Evolutionary conservation across 2,113 vertebrate genomes (phyloP), one percentile per base, ranked within the genome.

Genomic region (Leptodactylus fuscus): DNA sequence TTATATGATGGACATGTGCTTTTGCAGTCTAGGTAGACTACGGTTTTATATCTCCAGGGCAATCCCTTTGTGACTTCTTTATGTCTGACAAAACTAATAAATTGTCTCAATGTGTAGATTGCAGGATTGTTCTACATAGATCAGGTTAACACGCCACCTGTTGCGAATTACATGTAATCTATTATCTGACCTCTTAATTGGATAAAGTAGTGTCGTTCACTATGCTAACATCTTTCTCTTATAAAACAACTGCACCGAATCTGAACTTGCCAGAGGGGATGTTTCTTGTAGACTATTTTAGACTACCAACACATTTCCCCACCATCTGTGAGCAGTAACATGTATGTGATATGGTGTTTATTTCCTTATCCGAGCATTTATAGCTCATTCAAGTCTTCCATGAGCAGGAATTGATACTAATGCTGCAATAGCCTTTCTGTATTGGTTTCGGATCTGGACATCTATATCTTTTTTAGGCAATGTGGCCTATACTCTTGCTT

Each of bases 161-260:
- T 75, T 76, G 62, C 67, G 49, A 46, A 84, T 84, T 84, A 77
- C 82, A 65, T 29, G 48, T 24, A 77, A 84, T 77, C 73, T 29
- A 77, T 84, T 76, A 83, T 83, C 29, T 84, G 82, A 84, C 82
- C 82, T 51, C 73, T 34, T 84, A 84, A 84, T 84, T 84, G 82
- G 71, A 76, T 77, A 84, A 84, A 84, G 41, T 49, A 51, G 38
- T 84, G 70, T 58, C 82, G 62, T 84, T 65, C 74, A 60, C 44
- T 62, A 12, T 34, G 24, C 55, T 65, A 49, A 58, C 53, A 77
- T 84, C 82, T 51, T 84, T 83, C 29, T 83, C 48, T 83, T 51
- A 83, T 73, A 83, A 73, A 74, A 29, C 34, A 16, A 44, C 81
- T 83, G 69, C 46, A 82, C 34, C 16, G 65, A 71, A 82, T 82